Percentiles rank a stretch among this genome's conserved stretches.
These are phyloP conservation scores for Centruroides vittatus DNA, from an alignment of 1,140 invertebrate genomes.

Conservation along the genomic window DNA sequence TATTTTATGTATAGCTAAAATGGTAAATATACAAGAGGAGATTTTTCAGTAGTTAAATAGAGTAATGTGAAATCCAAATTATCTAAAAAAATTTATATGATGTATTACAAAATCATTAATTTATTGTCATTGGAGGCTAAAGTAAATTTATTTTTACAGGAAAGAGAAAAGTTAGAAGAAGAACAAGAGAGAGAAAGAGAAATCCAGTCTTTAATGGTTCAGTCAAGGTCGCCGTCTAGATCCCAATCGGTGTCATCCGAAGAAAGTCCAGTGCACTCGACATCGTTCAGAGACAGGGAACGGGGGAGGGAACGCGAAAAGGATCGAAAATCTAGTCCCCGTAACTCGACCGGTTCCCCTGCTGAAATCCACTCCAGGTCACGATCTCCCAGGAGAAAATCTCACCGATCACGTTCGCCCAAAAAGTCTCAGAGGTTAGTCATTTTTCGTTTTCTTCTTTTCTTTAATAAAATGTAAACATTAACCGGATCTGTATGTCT, in stretches of 20 bases:
- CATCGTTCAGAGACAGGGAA: conserved; percentile 8
- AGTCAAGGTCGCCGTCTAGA: background rate
- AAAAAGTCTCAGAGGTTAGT: conserved; percentile 8
- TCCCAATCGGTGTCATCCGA: conserved; percentile 7
- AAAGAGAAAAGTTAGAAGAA: conserved; percentile 1
- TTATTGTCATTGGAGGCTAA: no score
- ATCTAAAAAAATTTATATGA: no score
- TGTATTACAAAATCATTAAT: no score
- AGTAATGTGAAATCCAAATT: no score
- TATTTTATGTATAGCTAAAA: no score
- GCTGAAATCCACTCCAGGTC: conserved; percentile 7
- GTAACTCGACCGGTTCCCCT: conserved; percentile 1
- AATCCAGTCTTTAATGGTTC: background rate
- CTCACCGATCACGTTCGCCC: conserved; percentile 11
- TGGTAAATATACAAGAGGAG: no score
- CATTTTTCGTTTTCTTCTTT: background rate
- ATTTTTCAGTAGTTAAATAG: no score
- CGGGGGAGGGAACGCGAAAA: conserved; percentile 2
- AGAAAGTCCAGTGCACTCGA: background rate
- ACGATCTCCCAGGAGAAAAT: conserved; percentile 2
- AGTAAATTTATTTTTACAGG: background rate
- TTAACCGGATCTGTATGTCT: background rate
- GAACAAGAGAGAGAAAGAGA: conserved; percentile 2
- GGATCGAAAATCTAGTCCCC: conserved; percentile 10
- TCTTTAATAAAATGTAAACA: background rate